Percentiles rank a stretch among this genome's conserved stretches.
These are phyloP conservation scores for Poicephalus meyeri DNA, from an alignment of 2,113 vertebrate species.

Conservation along the genomic window DNA sequence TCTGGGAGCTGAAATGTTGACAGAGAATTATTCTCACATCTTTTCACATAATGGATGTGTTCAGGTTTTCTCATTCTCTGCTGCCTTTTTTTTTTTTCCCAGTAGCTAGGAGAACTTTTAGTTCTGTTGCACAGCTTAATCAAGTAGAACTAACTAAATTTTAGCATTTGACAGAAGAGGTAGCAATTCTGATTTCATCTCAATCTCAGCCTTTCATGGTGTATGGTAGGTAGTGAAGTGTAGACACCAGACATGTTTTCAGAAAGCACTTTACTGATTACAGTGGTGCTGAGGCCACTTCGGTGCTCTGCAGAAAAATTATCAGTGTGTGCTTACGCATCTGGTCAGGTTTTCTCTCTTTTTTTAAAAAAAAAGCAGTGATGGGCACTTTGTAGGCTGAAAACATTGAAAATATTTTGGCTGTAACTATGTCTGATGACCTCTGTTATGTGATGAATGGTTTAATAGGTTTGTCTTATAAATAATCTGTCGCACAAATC, in stretches of 20 bases:
- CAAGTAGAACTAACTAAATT: slow-evolving; percentile 62
- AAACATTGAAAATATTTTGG: background rate
- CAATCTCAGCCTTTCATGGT: slow-evolving; percentile 32
- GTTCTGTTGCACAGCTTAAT: slow-evolving; percentile 53
- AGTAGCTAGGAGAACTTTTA: slow-evolving; percentile 22
- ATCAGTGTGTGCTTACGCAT: background rate
- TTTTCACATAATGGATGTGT: slow-evolving; percentile 4
- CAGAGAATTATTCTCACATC: slow-evolving; percentile 40
- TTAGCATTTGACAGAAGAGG: slow-evolving; percentile 54
- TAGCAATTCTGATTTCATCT: slow-evolving; percentile 54
- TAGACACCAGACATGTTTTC: slow-evolving; percentile 21
- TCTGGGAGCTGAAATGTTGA: slow-evolving; percentile 24
- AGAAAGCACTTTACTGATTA: slow-evolving; percentile 21
- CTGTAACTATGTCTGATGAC: background rate
- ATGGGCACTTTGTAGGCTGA: background rate
- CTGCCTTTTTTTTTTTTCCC: background rate
- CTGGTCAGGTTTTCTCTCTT: background rate
- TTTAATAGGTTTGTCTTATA: background rate
- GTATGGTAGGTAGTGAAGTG: background rate
- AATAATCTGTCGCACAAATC: background rate
- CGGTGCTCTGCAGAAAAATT: slow-evolving; percentile 4
- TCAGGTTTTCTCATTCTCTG: slow-evolving; percentile 12
- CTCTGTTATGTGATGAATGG: background rate
- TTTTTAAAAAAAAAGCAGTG: background rate
- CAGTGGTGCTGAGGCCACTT: background rate